Evolutionary conservation across 2,888 invertebrate genomes (phyloP), one percentile per base, ranked within the genome.

Genomic region (Piscicola geometra): DNA sequence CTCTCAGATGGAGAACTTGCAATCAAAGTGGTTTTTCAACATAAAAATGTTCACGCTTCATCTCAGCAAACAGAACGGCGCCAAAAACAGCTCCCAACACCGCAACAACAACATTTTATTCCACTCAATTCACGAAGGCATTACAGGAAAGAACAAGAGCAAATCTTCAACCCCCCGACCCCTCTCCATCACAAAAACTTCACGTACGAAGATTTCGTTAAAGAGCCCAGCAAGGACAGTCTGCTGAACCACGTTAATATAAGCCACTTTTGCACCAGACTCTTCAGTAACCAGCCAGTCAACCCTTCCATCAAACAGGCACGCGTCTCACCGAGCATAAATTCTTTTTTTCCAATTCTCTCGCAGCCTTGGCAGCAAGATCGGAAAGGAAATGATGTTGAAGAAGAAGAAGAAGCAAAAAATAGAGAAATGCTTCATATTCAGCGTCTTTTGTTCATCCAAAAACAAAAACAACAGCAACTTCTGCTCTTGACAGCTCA

Each of bases 381-480:
- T 5, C 3, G n/a, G n/a, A 5, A 5, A 3, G 60, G n/a, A 56
- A 25, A 56, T 56, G 25, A 25, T 21, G 21, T 25, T n/a, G n/a
- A 3, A 25, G 60, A 56, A 9, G n/a, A 3, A 25, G 60, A 56
- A 56, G 60, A 56, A 56, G n/a, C 60, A 25, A 56, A 25, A 9
- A 56, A n/a, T 9, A 56, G n/a, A n/a, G 25, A 56, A 56, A 56
- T 56, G 60, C 15, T 25, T 56, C 60, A 56, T 25, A 56, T 56
- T n/a, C 60, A 56, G 25, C 60, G 60, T 56, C 60, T 56, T 56
- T 56, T 56, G 25, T 25, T 56, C n/a, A 56, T 56, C n/a, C 60
- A 56, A 18, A 56, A 56, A 25, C 60, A 56, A 25, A 9, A n/a
- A 3, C 60, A 56, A 25, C 60, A 56, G 5, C 60, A 56, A 25